Percentiles rank a stretch among this genome's conserved stretches.
Evolutionary conservation across 2,888 invertebrate genomes (phyloP).

Genomic region (Imbricaverruca yamaguchii): DNA sequence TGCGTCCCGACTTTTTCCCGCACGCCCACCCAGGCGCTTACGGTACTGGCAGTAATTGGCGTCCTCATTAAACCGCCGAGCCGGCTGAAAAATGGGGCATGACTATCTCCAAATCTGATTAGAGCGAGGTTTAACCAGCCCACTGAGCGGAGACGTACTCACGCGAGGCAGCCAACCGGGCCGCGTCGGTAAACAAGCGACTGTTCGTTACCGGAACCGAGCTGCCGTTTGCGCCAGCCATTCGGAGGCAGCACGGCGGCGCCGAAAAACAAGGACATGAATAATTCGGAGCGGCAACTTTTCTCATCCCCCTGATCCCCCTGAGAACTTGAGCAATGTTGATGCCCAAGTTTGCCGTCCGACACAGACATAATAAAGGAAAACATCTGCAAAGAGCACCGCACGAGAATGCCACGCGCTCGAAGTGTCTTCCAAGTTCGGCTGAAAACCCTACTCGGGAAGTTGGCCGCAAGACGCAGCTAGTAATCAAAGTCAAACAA

Average conservation of each 20-base stretch:
- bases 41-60: conserved; percentile 9
- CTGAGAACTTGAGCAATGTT: conserved; percentile 13
- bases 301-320: conserved; percentile 18
- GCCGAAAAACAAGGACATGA: conserved; percentile 15
- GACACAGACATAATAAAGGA: not conserved
- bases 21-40: not conserved
- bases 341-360: not conserved
- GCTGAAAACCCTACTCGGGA: too few species aligned
- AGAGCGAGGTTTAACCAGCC: not conserved
- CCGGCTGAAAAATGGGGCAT: conserved; percentile 8
- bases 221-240: not conserved
- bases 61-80: not conserved
- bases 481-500: too few species aligned
- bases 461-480: too few species aligned
- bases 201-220: conserved; percentile 15
- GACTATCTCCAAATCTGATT: conserved; percentile 2
- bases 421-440: too few species aligned
- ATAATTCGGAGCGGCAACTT: not conserved
- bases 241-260: not conserved
- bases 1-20: not conserved
- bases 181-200: not conserved
- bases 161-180: not conserved
- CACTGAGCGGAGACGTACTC: not conserved
- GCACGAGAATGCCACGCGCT: too few species aligned
- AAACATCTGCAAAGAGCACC: not conserved